Conservation (phyloP, 2,888 invertebrate species). For the Brachynemurus nebulosus region DNA sequence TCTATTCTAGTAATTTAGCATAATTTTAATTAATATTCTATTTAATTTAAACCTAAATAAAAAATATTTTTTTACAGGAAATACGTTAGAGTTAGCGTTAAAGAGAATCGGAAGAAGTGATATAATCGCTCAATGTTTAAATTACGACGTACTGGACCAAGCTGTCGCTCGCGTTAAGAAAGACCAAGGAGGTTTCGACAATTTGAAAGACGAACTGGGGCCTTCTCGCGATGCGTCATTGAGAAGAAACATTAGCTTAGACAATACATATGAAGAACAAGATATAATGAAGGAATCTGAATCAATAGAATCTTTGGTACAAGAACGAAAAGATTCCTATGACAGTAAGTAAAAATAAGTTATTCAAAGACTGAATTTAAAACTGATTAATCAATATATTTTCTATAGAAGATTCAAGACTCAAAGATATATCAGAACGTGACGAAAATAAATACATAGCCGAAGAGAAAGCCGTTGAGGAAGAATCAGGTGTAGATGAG, state of each 20-base stretch:
- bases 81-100: conserved; percentile 69
- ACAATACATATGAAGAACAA: conserved; percentile 42
- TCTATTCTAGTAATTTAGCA: no score
- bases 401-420: conserved; percentile 26
- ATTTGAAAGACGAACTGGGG: conserved; percentile 37
- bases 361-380: not conserved
- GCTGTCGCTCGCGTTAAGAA: conserved; percentile 26
- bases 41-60: no score
- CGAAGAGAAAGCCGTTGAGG: conserved; percentile 61
- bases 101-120: conserved; percentile 80
- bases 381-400: not conserved
- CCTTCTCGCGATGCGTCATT: conserved; percentile 24
- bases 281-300: conserved; percentile 55
- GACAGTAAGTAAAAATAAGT: not conserved
- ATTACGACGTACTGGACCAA: conserved; percentile 36
- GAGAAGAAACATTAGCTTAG: conserved; percentile 34
- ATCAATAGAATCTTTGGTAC: conserved; percentile 31
- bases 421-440: conserved; percentile 34
- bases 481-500: conserved; percentile 34
- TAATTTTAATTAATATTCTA: not conserved
- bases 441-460: conserved; percentile 68
- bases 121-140: conserved; percentile 75
- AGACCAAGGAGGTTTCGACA: conserved; percentile 37
- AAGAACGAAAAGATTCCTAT: conserved; percentile 19
- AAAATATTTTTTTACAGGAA: conserved; percentile 31